A percentile compares a stretch with the other conserved stretches of the same genome.
Conservation (phyloP, 2,113 vertebrate genomes). For the Dipodomys ordii region DNA sequence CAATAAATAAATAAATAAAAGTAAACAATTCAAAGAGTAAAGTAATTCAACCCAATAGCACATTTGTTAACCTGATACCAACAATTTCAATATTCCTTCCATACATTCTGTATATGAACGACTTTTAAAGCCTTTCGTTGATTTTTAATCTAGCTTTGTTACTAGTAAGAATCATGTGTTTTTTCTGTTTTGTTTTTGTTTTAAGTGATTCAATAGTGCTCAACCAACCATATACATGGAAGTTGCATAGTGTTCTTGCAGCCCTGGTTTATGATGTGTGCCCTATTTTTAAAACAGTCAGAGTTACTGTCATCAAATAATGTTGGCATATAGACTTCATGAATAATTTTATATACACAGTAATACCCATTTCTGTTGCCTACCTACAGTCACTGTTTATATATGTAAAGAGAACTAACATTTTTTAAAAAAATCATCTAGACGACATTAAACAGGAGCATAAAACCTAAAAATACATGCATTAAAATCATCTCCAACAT, state of each 20-base stretch:
- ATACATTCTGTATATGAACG: background rate
- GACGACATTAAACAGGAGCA: background rate
- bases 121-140: conserved; percentile 5
- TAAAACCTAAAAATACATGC: background rate
- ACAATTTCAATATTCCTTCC: conserved; percentile 8
- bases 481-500: conserved; percentile 23
- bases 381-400: background rate
- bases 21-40: background rate
- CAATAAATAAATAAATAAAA: conserved; percentile 12
- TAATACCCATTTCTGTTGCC: background rate
- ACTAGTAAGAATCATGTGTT: conserved; percentile 54
- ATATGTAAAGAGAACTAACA: background rate
- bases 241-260: conserved; percentile 19
- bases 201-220: background rate
- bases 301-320: conserved; percentile 9
- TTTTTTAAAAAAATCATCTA: background rate
- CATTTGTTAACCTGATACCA: background rate
- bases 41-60: background rate
- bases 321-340: conserved; percentile 44
- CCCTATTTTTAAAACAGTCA: background rate
- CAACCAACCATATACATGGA: conserved; percentile 33
- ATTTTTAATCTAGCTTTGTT: conserved; percentile 57
- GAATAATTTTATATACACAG: conserved; percentile 10
- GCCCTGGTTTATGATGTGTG: background rate
- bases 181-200: background rate